Conservation (phyloP, 1,140 invertebrate species). For the Camponotus vicinus region DNA sequence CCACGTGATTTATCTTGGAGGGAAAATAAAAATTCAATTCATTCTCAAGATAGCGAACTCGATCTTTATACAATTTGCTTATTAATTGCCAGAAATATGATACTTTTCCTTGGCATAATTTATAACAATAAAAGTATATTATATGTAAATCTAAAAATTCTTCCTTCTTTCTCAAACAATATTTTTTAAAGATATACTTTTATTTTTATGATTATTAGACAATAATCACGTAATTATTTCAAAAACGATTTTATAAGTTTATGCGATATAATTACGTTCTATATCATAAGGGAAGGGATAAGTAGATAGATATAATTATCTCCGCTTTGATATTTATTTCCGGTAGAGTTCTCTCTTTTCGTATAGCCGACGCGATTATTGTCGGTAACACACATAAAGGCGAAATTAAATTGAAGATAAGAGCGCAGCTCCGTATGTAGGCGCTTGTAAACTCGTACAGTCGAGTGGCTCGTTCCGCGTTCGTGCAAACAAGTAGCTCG, state of each 20-base stretch:
- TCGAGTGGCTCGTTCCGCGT: slow-evolving; percentile 66
- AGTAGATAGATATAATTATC: background rate
- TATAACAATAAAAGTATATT: background rate
- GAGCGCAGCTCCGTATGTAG: slow-evolving; percentile 39
- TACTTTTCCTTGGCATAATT: background rate
- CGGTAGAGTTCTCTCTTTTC: slow-evolving; percentile 30
- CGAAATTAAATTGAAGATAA: slow-evolving; percentile 67
- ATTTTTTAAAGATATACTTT: slow-evolving; percentile 13
- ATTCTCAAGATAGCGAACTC: slow-evolving; percentile 6
- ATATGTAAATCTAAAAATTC: background rate
- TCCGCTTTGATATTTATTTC: slow-evolving; percentile 45
- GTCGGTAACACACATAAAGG: slow-evolving; percentile 55
- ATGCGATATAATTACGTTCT: slow-evolving; percentile 6
- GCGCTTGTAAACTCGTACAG: slow-evolving; percentile 67
- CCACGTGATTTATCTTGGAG: slow-evolving; percentile 46
- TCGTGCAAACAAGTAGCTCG: slow-evolving; percentile 76
- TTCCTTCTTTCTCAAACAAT: background rate
- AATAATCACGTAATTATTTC: background rate
- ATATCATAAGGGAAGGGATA: background rate
- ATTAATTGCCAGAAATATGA: background rate
- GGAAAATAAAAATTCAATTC: slow-evolving; percentile 27
- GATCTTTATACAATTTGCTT: background rate
- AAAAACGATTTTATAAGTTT: background rate
- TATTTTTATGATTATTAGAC: background rate
- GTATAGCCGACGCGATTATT: slow-evolving; percentile 56